Percentiles rank a stretch among this genome's conserved stretches.
Conservation (phyloP, 2,113 vertebrate species). For the Pangasianodon hypophthalmus region DNA sequence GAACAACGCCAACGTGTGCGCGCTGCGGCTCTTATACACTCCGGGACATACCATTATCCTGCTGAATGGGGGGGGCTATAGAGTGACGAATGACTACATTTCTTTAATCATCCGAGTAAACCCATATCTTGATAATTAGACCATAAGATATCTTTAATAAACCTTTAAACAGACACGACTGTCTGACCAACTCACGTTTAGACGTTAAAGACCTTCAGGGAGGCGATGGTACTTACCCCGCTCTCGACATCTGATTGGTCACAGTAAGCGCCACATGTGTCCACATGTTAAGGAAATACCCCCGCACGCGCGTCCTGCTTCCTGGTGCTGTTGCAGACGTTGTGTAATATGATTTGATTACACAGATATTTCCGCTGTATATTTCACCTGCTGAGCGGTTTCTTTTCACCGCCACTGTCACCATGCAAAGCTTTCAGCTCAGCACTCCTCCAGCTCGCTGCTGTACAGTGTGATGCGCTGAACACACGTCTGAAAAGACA, state of each 20-base stretch:
- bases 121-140: not conserved
- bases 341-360: conserved; percentile 34
- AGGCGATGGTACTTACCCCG: conserved; percentile 37
- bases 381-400: not conserved
- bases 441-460: not conserved
- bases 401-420: not conserved
- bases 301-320: not conserved
- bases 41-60: conserved; percentile 42
- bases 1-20: conserved; percentile 36
- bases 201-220: not conserved
- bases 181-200: not conserved
- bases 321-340: not conserved
- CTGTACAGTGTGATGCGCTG: not conserved
- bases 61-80: not conserved
- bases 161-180: not conserved
- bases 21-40: conserved; percentile 32
- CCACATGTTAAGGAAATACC: conserved; percentile 40
- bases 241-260: conserved; percentile 50
- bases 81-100: too few relatives aligned
- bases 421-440: not conserved
- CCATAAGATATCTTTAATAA: rapidly evolving
- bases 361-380: not conserved
- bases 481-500: too few relatives aligned
- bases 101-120: not conserved
- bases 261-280: conserved; percentile 24